phyloP scores from a whole-genome alignment of 2,888 invertebrate species.

The Apantesis nais region DNA sequence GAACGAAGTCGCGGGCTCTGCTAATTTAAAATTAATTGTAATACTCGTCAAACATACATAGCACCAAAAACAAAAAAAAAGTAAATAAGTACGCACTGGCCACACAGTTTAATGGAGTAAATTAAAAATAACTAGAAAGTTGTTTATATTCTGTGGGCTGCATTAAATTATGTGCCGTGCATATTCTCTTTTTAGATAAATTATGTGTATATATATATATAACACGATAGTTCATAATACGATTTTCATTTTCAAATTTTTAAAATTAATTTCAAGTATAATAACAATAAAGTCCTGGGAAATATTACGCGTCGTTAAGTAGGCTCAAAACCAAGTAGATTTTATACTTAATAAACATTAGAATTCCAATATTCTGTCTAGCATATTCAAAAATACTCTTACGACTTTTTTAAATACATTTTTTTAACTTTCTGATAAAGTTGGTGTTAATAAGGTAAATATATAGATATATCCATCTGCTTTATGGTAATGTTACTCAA shows the following conservation, averaged over 20 bases:
- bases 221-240: not conserved
- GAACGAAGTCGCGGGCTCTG: too few relatives aligned
- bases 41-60: not conserved
- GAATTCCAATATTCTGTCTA: not conserved
- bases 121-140: not conserved
- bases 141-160: slow-evolving; percentile 21
- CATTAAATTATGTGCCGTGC: slow-evolving; percentile 20
- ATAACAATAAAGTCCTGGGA: not conserved
- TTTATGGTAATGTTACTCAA: not conserved
- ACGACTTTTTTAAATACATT: not conserved
- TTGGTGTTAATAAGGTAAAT: not conserved
- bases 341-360: not conserved
- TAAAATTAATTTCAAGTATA: too few relatives aligned
- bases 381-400: not conserved
- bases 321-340: not conserved
- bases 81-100: not conserved
- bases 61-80: not conserved
- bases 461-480: too few relatives aligned
- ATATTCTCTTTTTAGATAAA: not conserved
- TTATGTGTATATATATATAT: too few relatives aligned
- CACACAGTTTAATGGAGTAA: not conserved
- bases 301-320: not conserved
- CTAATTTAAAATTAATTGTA: too few relatives aligned
- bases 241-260: not conserved
- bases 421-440: not conserved